These are phyloP conservation scores for Trematomus bernacchii DNA, from an alignment of 2,797 vertebrate species.

Conservation along the genomic window DNA sequence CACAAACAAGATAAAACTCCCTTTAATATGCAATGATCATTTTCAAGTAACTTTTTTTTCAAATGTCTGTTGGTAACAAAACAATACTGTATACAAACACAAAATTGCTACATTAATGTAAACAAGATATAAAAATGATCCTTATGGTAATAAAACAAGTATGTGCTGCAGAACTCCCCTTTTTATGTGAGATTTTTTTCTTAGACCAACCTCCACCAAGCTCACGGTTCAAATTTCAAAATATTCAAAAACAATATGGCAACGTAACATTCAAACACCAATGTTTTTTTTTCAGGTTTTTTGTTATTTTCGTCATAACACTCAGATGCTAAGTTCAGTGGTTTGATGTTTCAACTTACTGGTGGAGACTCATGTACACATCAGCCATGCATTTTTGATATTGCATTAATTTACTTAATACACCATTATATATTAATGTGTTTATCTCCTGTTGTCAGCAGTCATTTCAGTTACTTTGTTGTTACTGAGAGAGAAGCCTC, in stretches of 20 bases:
- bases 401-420: slow-evolving; percentile 79
- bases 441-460: slow-evolving; percentile 57
- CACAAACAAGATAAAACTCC: slow-evolving; percentile 85
- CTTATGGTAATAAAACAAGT: slow-evolving; percentile 85
- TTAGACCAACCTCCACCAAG: slow-evolving; percentile 75
- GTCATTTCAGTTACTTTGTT: slow-evolving; percentile 27
- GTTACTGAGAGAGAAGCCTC: slow-evolving; percentile 58
- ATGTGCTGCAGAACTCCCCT: slow-evolving; percentile 81
- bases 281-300: slow-evolving; percentile 36
- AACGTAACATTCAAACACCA: slow-evolving; percentile 83
- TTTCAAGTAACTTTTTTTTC: slow-evolving; percentile 86
- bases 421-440: slow-evolving; percentile 72
- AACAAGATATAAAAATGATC: slow-evolving; percentile 88
- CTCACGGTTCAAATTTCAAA: slow-evolving; percentile 74
- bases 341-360: slow-evolving; percentile 77
- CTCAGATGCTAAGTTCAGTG: slow-evolving; percentile 76
- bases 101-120: slow-evolving; percentile 89
- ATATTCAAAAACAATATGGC: slow-evolving; percentile 84
- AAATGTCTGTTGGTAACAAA: slow-evolving; percentile 87
- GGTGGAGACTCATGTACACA: slow-evolving; percentile 78
- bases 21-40: slow-evolving; percentile 87
- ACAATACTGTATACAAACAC: slow-evolving; percentile 90
- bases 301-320: slow-evolving; percentile 68
- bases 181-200: slow-evolving; percentile 66
- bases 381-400: slow-evolving; percentile 85